Conservation (phyloP, 1,140 invertebrate genomes). For the Euwallacea fornicatus region DNA sequence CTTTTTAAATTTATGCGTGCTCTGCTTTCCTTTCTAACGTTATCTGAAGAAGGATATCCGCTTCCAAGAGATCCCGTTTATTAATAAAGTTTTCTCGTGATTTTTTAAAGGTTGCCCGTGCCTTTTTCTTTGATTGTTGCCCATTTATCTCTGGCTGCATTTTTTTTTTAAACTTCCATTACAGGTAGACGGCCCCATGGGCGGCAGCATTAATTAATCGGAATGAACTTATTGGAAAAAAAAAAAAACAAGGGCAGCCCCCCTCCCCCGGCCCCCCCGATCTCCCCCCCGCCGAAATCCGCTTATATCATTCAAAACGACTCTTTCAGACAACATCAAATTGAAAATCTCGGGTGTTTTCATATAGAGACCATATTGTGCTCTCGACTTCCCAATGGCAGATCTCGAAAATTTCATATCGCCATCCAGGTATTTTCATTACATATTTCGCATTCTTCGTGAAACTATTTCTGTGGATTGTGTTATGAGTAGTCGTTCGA, state of each 20-base stretch:
- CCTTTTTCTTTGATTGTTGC: too few species aligned
- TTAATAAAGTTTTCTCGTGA: constrained; percentile 38
- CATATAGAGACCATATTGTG: constrained; percentile 33
- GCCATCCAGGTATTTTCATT: constrained; percentile 32
- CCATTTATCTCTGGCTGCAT: too few species aligned
- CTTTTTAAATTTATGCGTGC: constrained; percentile 40
- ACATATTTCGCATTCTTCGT: constrained; percentile 26
- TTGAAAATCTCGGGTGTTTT: constrained; percentile 30
- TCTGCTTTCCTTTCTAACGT: constrained; percentile 4
- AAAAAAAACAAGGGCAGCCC: too few species aligned
- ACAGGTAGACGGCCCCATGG: too few species aligned
- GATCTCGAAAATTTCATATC: constrained; percentile 37
- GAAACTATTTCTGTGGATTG: constrained; percentile 22
- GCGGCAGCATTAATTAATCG: too few species aligned
- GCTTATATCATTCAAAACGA: background rate
- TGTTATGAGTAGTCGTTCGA: background rate
- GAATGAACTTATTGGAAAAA: too few species aligned
- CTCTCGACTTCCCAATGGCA: constrained; percentile 18
- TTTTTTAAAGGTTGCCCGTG: constrained; percentile 14
- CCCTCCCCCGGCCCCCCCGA: too few species aligned
- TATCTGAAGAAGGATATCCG: constrained; percentile 6
- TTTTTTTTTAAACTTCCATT: too few species aligned
- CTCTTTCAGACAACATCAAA: constrained; percentile 22
- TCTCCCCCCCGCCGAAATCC: too few species aligned
- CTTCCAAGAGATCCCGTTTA: constrained; percentile 30